Conservation (phyloP, 2,888 invertebrate species). For the Tigriopus californicus region DNA sequence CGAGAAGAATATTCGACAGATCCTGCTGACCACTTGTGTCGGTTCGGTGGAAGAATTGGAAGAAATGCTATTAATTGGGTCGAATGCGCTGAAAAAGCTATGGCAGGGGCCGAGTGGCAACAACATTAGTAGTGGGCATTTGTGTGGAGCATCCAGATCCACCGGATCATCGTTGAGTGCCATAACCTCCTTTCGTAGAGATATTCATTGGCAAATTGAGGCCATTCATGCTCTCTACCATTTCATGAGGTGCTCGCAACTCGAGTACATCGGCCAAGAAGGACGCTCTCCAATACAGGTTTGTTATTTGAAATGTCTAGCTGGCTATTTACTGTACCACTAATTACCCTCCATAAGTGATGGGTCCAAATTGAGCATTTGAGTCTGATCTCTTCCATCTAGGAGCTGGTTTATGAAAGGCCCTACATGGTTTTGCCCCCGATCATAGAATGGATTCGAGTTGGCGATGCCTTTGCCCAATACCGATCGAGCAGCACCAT, state of each 20-base stretch:
- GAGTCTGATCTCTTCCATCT: no score
- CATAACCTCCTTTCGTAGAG: neutral
- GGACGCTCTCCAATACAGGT: constrained; percentile 10
- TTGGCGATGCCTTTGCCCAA: constrained; percentile 48
- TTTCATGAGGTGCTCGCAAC: constrained; percentile 75
- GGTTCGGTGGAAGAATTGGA: constrained; percentile 59
- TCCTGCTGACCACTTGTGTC: constrained; percentile 66
- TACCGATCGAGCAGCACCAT: constrained; percentile 54
- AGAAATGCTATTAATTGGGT: constrained; percentile 42
- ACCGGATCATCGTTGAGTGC: neutral
- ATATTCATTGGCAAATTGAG: constrained; percentile 31
- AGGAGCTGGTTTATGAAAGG: constrained; percentile 63
- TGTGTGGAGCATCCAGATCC: neutral
- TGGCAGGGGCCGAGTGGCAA: neutral
- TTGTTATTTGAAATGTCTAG: no score
- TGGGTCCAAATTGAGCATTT: no score
- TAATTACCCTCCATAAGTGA: no score
- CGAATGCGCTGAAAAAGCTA: constrained; percentile 21
- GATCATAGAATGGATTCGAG: constrained; percentile 73
- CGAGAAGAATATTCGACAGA: constrained; percentile 38
- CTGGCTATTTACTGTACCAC: no score
- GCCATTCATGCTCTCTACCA: constrained; percentile 67
- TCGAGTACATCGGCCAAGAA: constrained; percentile 25
- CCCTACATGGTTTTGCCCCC: constrained; percentile 75
- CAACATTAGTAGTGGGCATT: neutral